phyloP scores from a whole-genome alignment of 1,140 invertebrate genomes.

The Proales similis region DNA sequence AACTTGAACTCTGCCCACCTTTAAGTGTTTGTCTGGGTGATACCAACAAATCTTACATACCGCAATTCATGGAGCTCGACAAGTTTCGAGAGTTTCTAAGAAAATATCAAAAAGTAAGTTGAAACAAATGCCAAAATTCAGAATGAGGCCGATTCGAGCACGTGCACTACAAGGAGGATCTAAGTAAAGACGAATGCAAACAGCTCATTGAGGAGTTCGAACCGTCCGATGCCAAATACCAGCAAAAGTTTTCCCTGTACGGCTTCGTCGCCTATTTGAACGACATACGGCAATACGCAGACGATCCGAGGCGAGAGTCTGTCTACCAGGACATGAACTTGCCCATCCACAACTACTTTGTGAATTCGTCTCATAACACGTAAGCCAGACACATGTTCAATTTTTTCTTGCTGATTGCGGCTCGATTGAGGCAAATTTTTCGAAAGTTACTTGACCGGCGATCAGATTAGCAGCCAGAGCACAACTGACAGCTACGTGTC shows the following conservation, averaged over 20 bases:
- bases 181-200: conserved; percentile 21
- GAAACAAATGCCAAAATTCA: neutral
- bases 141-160: neutral
- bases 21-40: too few relatives aligned
- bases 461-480: conserved; percentile 34
- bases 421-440: neutral
- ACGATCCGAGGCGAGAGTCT: neutral
- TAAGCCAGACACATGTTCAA: neutral
- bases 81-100: conserved; percentile 8
- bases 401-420: too few relatives aligned
- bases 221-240: conserved; percentile 8
- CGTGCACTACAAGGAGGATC: neutral
- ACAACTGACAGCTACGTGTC: conserved; percentile 1
- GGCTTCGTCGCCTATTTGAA: conserved; percentile 20
- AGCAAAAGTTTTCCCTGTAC: conserved; percentile 13
- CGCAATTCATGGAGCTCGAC: neutral
- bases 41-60: too few relatives aligned
- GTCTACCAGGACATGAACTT: conserved; percentile 27
- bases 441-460: conserved; percentile 29
- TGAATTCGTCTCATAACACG: conserved; percentile 35
- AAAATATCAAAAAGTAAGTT: conserved; percentile 37
- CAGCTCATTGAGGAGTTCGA: conserved; percentile 5
- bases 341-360: conserved; percentile 11
- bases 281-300: conserved; percentile 8
- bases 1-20: too few relatives aligned